Conservation (phyloP, 2,888 invertebrate species). For the Tridacna crocea region DNA sequence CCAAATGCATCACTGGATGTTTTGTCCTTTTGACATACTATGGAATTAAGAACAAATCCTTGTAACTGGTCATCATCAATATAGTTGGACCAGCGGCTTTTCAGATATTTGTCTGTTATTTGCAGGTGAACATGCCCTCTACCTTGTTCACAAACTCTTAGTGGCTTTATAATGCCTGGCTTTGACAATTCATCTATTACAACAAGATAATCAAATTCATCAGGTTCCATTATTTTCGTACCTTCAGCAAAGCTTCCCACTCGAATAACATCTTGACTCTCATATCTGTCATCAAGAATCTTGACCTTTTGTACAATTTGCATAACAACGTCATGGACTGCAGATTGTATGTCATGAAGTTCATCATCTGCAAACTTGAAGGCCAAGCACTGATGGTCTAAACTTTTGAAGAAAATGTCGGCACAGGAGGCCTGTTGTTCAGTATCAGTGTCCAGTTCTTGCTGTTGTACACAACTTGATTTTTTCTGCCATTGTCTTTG, state of each 20-base stretch:
- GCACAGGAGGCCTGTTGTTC: neutral
- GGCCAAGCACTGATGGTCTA: neutral
- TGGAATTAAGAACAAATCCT: neutral
- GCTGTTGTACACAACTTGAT: no score
- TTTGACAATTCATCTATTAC: slow-evolving; percentile 22
- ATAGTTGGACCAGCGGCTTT: neutral
- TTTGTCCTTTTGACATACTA: neutral
- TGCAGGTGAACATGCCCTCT: neutral
- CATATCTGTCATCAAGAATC: neutral
- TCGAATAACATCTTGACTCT: neutral
- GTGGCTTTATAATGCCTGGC: neutral
- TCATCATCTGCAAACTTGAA: neutral
- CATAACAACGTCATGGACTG: neutral
- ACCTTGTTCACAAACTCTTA: neutral
- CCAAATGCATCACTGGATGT: neutral
- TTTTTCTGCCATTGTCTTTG: no score
- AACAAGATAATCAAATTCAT: slow-evolving; percentile 30
- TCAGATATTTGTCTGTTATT: neutral
- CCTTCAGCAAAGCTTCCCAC: slow-evolving; percentile 22
- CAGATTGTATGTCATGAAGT: neutral
- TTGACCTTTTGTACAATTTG: neutral
- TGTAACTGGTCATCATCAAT: neutral
- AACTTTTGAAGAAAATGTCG: neutral
- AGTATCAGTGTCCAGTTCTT: neutral
- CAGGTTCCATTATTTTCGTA: slow-evolving; percentile 7